These are phyloP conservation scores for Zele albiditarsus DNA, from an alignment of 2,888 invertebrate genomes.

Conservation along the genomic window DNA sequence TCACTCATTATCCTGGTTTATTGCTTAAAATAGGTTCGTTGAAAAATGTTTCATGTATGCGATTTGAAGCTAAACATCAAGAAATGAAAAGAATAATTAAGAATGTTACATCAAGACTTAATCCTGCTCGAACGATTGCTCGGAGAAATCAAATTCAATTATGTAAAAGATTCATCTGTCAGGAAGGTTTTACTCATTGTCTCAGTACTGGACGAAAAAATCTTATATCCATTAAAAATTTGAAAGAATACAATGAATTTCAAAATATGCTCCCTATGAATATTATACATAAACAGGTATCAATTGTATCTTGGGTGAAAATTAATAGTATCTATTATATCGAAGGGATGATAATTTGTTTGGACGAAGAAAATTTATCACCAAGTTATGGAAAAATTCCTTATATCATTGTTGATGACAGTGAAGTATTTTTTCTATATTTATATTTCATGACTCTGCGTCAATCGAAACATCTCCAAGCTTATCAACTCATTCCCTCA, in stretches of 20 bases:
- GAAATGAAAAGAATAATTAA: constrained; percentile 14
- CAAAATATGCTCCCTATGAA: neutral
- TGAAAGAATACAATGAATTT: neutral
- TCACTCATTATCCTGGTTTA: constrained; percentile 11
- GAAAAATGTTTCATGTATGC: constrained; percentile 15
- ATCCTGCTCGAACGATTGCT: constrained; percentile 8
- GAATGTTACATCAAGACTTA: constrained; percentile 9
- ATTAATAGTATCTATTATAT: neutral
- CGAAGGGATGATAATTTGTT: constrained; percentile 1
- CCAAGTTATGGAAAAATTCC: neutral
- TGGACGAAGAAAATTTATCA: neutral
- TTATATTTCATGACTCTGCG: neutral
- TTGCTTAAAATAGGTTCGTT: neutral
- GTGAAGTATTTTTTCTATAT: neutral
- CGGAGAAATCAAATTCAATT: neutral
- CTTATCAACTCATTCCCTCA: neutral
- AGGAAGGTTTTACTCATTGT: neutral
- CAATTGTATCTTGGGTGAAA: neutral
- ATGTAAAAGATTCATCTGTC: constrained; percentile 1
- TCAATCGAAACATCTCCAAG: neutral
- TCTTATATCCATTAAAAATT: neutral
- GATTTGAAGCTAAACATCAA: too few species aligned
- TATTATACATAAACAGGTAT: neutral
- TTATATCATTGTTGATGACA: neutral
- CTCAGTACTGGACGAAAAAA: neutral